Evolutionary conservation across 1,140 invertebrate species (phyloP), one percentile per base, ranked within the genome.

Genomic region (Apis dorsata): DNA sequence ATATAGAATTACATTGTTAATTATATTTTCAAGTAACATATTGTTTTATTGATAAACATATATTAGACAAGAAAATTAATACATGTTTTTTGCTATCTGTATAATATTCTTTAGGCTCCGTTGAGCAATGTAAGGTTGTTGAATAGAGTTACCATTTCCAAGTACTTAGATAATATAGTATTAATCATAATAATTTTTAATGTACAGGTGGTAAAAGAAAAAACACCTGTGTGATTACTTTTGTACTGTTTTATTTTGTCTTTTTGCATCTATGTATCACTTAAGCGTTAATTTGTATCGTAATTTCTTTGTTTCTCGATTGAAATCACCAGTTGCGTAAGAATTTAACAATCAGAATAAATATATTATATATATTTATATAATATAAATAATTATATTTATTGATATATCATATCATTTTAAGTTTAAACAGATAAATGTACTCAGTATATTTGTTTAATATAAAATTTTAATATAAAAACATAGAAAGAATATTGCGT

Each of bases 211-310:
- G 62, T 19, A 53, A 44, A 77, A 51, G 55, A 63, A 72, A 77
- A 60, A 63, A 72, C 12, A 66, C 21, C 12, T 60, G 51, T 60
- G 70, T 78, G 19, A 17, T 80, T 77, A 84, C 59, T 88, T 88
- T 77, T 69, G 7, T 70, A 79, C 17, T 10, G 65, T 80, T 60
- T 79, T 73, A 82, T n/a, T 76, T 60, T 55, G 34, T 79, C 49
- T 21, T 49, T 51, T 66, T 34, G n/a, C 60, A 68, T 70, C 49
- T 60, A 62, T 24, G 44, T 81, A 68, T 65, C 62, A 21, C 51
- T 5, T 69, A 44, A 82, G 17, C 28, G 57, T 75, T 73, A 81
- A 81, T 69, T 66, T 83, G 65, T 98, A 97, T 88, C 97, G 97
- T 10, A 95, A 95, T 7, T 98, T 97, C 44, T 75, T 62, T 55